These are phyloP conservation scores for Balanococcus diminutus DNA, from an alignment of 2,888 invertebrate species.

Conservation along the genomic window DNA sequence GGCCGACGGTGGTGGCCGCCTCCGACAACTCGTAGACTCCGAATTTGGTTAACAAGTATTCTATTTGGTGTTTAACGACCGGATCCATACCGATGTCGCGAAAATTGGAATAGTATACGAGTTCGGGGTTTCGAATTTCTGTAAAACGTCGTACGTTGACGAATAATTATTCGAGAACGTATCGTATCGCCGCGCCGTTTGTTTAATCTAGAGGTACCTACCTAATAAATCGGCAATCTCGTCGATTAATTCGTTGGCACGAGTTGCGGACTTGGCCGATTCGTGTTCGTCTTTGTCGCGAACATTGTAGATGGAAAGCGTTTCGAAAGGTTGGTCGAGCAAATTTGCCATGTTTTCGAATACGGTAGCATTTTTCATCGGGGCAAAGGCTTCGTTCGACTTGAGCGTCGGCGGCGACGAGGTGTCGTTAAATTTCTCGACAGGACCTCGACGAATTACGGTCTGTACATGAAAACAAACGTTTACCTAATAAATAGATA, in stretches of 20 bases:
- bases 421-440: not conserved
- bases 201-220: not conserved
- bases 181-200: not conserved
- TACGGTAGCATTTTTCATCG: not conserved
- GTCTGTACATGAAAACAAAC: not conserved
- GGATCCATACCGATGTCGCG: constrained; percentile 42
- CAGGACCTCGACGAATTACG: not conserved
- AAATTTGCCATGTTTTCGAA: not conserved
- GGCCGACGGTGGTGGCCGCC: not conserved
- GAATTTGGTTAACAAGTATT: not conserved
- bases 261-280: not conserved
- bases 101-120: not conserved
- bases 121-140: not conserved
- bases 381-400: not conserved
- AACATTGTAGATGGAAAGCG: not conserved
- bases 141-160: not conserved
- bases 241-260: not conserved
- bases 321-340: constrained; percentile 1
- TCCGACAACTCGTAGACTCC: not conserved
- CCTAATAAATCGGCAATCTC: constrained; percentile 10
- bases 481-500: not conserved
- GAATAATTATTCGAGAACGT: not conserved
- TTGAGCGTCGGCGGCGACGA: not conserved
- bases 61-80: not conserved
- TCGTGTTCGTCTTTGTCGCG: not conserved